Evolutionary conservation across 2,797 vertebrate genomes (phyloP), one percentile per base, ranked within the genome.

Genomic region (Pterois miles): DNA sequence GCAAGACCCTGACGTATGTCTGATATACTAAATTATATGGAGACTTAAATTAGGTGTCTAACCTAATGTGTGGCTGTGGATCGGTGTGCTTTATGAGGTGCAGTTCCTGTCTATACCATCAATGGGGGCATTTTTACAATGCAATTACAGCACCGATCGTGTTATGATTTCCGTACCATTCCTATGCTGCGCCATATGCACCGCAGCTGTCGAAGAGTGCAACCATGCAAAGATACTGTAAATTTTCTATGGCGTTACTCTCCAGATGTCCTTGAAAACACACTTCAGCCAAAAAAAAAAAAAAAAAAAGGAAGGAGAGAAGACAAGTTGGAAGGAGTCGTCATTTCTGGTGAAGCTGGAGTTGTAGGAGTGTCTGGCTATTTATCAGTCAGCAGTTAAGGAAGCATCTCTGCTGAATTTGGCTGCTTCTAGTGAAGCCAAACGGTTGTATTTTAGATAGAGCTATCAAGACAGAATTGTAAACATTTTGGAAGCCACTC

Each of bases 31-130:
- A 96, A 97, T 96, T 96, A 96, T 95, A 96, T 93, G 91, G 93
- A 93, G 93, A 91, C 96, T 96, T 96, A 96, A 95, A 96, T 97
- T 94, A 96, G 94, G 95, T 96, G 96, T 89, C 96, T 95, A 93
- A 92, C 93, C 94, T 95, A 95, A 97, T 62, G 67, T 72, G 70
- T 67, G 74, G 58, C 75, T 78, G 36, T 46, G 31, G 65, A 67
- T 68, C 8, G 92, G 93, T 93, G 95, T 95, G 94, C 94, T 96
- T 96, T 94, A 96, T 96, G 94, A 36, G 74, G 65, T 67, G 58
- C 34, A 65, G 27, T 83, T 76, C 60, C 68, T 56, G 63, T 77
- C 72, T 34, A 20, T 46, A 8, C 62, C 62, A 59, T 66, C 38
- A 65, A 60, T 16, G 6, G 46, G 70, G 60, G 25, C 4, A 74